Conservation (phyloP, 2,113 vertebrate genomes). For the Labeo catla region DNA sequence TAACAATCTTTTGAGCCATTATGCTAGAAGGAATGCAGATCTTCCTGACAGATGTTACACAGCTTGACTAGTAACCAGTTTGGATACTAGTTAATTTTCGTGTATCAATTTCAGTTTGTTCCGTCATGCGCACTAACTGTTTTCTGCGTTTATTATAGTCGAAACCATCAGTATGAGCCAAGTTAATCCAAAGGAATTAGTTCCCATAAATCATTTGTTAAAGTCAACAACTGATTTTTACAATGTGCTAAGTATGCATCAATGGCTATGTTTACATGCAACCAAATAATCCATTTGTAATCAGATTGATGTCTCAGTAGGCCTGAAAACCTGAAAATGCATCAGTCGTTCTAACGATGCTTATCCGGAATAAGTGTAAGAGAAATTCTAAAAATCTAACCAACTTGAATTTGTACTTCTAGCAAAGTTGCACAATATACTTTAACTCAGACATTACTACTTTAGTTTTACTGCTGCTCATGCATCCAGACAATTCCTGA, state of each 20-base stretch:
- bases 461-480: background rate
- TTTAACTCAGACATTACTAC: background rate
- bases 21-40: background rate
- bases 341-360: background rate
- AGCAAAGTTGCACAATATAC: background rate
- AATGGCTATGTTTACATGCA: background rate
- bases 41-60: background rate
- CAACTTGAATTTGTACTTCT: background rate
- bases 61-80: background rate
- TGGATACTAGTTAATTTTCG: background rate
- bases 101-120: background rate
- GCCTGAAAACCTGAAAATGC: background rate
- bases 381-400: background rate
- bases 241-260: background rate
- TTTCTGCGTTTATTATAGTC: background rate
- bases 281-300: background rate
- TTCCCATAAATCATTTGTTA: background rate
- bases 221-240: slow-evolving; percentile 1
- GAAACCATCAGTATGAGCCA: background rate
- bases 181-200: background rate
- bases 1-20: no score
- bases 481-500: background rate
- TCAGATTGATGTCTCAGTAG: background rate
- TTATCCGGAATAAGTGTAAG: background rate
- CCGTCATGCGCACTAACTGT: background rate